phyloP scores from a whole-genome alignment of 2,888 invertebrate species.

The Acronicta alni region DNA sequence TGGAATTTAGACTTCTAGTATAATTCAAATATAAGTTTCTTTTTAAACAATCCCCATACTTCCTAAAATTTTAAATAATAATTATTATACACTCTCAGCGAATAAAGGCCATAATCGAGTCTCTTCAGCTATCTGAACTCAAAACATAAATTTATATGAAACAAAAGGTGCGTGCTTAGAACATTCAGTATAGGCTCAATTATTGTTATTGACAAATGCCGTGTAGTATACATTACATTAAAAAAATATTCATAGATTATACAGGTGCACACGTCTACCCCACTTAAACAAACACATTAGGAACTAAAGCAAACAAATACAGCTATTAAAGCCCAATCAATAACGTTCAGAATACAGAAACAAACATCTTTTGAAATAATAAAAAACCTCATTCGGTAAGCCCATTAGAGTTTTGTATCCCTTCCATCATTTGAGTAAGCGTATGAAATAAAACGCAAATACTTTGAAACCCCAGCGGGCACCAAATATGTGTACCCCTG shows the following conservation, averaged over 20 bases:
- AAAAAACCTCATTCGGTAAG: constrained; percentile 14
- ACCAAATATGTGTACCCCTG: constrained; percentile 6
- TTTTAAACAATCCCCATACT: too few relatives aligned
- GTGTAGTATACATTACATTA: background rate
- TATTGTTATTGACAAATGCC: background rate
- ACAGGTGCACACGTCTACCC: background rate
- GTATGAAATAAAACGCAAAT: constrained; percentile 29
- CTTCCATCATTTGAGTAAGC: constrained; percentile 20
- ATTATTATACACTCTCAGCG: too few relatives aligned
- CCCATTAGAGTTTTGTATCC: constrained; percentile 26
- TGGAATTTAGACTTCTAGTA: too few relatives aligned
- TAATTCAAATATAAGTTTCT: too few relatives aligned
- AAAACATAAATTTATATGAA: background rate
- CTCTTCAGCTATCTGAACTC: too few relatives aligned
- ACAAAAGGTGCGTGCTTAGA: background rate
- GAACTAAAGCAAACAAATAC: background rate
- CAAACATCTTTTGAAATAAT: constrained; percentile 21
- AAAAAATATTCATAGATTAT: constrained; percentile 1
- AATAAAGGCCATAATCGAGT: too few relatives aligned
- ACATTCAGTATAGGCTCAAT: background rate
- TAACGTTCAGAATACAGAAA: constrained; percentile 10
- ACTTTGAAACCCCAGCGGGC: constrained; percentile 13
- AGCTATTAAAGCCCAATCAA: constrained; percentile 14
- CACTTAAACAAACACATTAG: background rate
- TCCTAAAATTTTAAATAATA: too few relatives aligned